Conservation (phyloP, 2,888 invertebrate genomes). For the Platycheirus albimanus region DNA sequence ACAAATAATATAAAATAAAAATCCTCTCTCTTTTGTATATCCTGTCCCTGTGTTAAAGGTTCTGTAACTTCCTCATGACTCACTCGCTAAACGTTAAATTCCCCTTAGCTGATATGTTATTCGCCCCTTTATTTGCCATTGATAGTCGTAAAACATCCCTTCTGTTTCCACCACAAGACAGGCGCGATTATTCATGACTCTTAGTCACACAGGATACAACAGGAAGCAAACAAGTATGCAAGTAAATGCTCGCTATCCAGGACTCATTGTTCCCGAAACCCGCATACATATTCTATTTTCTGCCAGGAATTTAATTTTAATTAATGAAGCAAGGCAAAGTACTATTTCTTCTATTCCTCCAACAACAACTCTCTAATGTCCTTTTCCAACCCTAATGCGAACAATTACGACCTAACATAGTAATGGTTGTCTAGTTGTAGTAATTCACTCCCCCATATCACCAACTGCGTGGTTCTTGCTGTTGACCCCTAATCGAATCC, state of each 20-base stretch:
- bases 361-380: constrained; percentile 25
- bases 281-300: constrained; percentile 52
- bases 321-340: constrained; percentile 47
- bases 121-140: constrained; percentile 36
- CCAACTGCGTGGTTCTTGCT: too few species aligned
- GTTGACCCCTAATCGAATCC: constrained; percentile 54
- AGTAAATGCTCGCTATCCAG: constrained; percentile 33
- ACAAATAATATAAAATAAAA: constrained; percentile 27
- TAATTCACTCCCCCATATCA: neutral
- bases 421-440: constrained; percentile 9
- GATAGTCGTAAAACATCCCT: constrained; percentile 47
- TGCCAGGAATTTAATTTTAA: constrained; percentile 66
- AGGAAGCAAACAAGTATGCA: constrained; percentile 24
- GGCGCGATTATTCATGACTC: constrained; percentile 54
- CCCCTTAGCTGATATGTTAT: constrained; percentile 27
- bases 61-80: constrained; percentile 58
- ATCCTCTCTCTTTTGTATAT: constrained; percentile 4
- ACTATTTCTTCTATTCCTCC: constrained; percentile 1
- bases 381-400: constrained; percentile 32
- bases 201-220: constrained; percentile 60
- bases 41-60: constrained; percentile 30
- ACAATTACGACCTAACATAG: constrained; percentile 15
- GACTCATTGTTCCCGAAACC: constrained; percentile 45
- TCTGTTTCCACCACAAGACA: neutral
- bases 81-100: constrained; percentile 18